phyloP scores from a whole-genome alignment of 2,797 vertebrate genomes.

The Malacoctenus gilli region DNA sequence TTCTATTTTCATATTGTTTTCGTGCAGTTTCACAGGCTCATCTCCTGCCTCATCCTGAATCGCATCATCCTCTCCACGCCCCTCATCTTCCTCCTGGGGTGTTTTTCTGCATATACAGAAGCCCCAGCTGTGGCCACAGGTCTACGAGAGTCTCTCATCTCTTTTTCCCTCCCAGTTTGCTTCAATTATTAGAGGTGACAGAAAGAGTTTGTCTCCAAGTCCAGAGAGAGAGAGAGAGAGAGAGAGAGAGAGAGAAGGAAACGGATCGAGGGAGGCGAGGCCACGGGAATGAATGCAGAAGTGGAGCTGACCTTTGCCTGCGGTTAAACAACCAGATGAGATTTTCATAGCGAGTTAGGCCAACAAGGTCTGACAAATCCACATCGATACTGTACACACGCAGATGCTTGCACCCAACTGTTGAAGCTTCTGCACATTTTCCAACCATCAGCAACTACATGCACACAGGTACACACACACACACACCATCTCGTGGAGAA shows the following conservation, averaged over 20 bases:
- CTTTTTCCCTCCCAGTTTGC: conserved; percentile 48
- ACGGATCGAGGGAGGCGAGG: too few relatives aligned
- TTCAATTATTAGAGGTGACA: conserved; percentile 71
- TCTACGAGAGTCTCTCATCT: conserved; percentile 41
- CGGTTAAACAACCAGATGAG: conserved; percentile 62
- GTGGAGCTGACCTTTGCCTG: conserved; percentile 70
- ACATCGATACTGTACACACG: conserved; percentile 31
- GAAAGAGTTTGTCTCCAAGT: conserved; percentile 53
- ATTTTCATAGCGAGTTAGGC: conserved; percentile 53
- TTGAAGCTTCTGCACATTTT: conserved; percentile 18
- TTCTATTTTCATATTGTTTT: conserved; percentile 48
- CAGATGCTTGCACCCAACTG: conserved; percentile 16
- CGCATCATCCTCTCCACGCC: conserved; percentile 16
- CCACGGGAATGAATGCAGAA: conserved; percentile 36
- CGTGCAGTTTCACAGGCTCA: conserved; percentile 29
- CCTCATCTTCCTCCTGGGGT: conserved; percentile 20
- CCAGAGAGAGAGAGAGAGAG: conserved; percentile 32
- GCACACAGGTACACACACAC: conserved; percentile 9
- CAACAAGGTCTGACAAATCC: conserved; percentile 57
- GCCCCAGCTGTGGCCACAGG: conserved; percentile 55
- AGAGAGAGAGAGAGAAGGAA: conserved; percentile 23
- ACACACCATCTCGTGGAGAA: conserved; percentile 25
- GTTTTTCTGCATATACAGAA: conserved; percentile 32
- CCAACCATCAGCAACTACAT: conserved; percentile 14
- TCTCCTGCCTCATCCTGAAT: conserved; percentile 12